phyloP scores from a whole-genome alignment of 2,888 invertebrate species.

The Acrobasis consociella region DNA sequence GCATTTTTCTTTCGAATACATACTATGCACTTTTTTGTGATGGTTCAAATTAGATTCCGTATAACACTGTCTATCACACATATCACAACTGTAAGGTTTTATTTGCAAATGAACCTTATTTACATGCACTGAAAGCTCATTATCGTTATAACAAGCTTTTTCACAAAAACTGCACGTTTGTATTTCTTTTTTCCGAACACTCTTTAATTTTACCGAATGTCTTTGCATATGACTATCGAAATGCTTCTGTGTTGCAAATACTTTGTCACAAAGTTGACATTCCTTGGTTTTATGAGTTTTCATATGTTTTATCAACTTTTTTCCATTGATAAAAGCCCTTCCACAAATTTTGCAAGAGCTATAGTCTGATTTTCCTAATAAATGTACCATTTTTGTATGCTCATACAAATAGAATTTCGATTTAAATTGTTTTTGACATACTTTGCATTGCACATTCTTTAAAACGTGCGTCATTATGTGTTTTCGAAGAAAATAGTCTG shows the following conservation, averaged over 20 bases:
- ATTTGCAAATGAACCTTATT: conserved; percentile 74
- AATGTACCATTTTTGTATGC: conserved; percentile 61
- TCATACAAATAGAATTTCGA: conserved; percentile 66
- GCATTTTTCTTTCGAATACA: conserved; percentile 56
- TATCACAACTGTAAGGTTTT: conserved; percentile 71
- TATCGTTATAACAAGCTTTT: conserved; percentile 56
- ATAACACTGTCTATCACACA: conserved; percentile 72
- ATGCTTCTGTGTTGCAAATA: conserved; percentile 49
- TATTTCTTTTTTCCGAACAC: conserved; percentile 35
- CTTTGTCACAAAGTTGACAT: conserved; percentile 62
- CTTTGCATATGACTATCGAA: conserved; percentile 59
- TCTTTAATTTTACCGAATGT: conserved; percentile 52
- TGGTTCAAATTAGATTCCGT: conserved; percentile 60
- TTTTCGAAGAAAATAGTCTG: conserved; percentile 63
- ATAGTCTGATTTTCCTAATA: conserved; percentile 41
- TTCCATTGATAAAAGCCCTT: conserved; percentile 45
- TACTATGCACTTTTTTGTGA: conserved; percentile 63
- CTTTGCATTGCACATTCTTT: conserved; percentile 47
- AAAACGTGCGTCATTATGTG: conserved; percentile 60
- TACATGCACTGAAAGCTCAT: conserved; percentile 65
- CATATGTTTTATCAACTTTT: conserved; percentile 49
- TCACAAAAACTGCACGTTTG: conserved; percentile 73
- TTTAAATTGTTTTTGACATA: conserved; percentile 50
- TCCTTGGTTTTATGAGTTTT: conserved; percentile 48
- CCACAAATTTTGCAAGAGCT: conserved; percentile 56